These are phyloP conservation scores for Caloenas nicobarica DNA, from an alignment of 2,113 vertebrate species.

Conservation along the genomic window DNA sequence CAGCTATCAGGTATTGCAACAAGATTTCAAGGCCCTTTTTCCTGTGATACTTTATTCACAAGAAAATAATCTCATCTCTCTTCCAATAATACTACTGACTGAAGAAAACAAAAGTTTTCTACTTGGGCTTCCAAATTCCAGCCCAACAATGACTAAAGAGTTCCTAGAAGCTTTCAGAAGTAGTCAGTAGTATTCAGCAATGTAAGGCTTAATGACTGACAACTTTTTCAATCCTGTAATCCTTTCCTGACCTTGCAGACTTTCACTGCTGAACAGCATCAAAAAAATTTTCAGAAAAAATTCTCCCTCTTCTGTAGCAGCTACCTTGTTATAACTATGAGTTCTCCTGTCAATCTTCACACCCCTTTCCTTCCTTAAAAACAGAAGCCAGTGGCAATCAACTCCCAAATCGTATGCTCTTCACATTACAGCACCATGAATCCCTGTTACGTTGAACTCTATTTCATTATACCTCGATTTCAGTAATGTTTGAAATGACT, in stretches of 20 bases:
- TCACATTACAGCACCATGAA: background rate
- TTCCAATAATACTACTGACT: background rate
- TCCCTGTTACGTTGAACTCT: background rate
- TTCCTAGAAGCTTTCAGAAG: background rate
- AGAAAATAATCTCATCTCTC: background rate
- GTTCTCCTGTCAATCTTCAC: constrained; percentile 3
- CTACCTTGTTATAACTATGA: background rate
- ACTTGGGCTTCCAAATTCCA: background rate
- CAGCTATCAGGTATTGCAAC: background rate
- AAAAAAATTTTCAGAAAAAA: background rate
- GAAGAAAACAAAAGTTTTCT: background rate
- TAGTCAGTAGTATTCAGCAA: background rate
- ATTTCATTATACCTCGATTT: background rate
- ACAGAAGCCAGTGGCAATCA: background rate
- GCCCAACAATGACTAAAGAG: background rate
- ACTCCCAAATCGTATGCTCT: background rate
- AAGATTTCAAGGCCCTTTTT: background rate
- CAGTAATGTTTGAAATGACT: background rate
- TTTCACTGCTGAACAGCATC: background rate
- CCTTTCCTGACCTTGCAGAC: background rate
- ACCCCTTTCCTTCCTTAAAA: background rate
- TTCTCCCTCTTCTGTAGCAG: background rate
- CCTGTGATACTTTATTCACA: background rate
- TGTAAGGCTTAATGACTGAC: background rate
- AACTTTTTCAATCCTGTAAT: background rate